A percentile compares a stretch with the other conserved stretches of the same genome.
Conservation (phyloP, 2,888 invertebrate genomes). For the Caenorhabditis sp. region DNA sequence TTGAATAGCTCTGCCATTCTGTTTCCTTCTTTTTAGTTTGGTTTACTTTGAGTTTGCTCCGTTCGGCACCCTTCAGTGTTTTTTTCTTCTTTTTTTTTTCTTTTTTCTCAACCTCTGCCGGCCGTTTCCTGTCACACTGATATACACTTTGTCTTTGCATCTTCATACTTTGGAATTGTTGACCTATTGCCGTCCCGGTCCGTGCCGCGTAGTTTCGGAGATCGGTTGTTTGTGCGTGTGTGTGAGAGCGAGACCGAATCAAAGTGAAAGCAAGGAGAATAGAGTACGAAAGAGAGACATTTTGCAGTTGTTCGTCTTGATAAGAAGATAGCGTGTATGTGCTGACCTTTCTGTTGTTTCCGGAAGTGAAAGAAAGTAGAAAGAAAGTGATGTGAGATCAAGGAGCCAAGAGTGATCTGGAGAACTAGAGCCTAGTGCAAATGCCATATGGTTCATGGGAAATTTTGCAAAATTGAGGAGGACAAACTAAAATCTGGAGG, state of each 20-base stretch:
- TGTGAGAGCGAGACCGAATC: neutral
- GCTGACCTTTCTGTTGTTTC: conserved; percentile 5
- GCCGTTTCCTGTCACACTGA: conserved; percentile 38
- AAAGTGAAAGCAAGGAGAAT: neutral
- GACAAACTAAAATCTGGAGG: no score
- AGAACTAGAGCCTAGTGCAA: neutral
- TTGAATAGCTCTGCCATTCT: no score
- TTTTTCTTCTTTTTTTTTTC: conserved; percentile 1
- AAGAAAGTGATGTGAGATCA: no score
- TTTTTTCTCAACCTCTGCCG: no score
- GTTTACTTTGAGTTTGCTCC: no score
- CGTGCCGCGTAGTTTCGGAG: conserved; percentile 23
- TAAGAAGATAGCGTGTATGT: neutral
- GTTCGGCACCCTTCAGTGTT: no score
- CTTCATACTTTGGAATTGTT: conserved; percentile 60
- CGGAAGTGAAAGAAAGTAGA: neutral
- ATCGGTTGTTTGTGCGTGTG: conserved; percentile 26
- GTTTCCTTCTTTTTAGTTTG: conserved; percentile 37
- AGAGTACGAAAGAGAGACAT: neutral
- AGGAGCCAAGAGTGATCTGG: no score
- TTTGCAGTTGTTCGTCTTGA: conserved; percentile 27
- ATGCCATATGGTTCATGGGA: neutral
- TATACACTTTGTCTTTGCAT: conserved; percentile 37
- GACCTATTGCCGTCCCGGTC: conserved; percentile 40
- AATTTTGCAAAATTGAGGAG: no score